A percentile compares a stretch with the other conserved stretches of the same genome.
Evolutionary conservation across 2,888 invertebrate species (phyloP).

Genomic region (Ptilodon capucinus): DNA sequence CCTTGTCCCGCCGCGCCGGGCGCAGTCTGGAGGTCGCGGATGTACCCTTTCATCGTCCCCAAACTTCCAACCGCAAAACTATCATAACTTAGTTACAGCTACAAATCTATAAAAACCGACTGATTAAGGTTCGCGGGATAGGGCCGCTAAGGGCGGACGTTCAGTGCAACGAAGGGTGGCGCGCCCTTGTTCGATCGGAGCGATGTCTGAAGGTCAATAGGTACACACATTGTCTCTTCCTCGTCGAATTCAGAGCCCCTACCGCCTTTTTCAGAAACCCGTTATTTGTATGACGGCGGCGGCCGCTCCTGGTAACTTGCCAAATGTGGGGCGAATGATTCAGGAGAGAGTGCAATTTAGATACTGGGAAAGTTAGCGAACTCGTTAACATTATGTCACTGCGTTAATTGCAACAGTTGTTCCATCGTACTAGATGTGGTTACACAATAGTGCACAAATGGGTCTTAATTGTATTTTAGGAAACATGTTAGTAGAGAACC

Average conservation of each 20-base stretch:
- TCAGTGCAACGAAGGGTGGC: slow-evolving; percentile 33
- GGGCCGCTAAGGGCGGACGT: slow-evolving; percentile 24
- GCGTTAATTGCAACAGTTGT: background rate
- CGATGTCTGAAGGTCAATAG: slow-evolving; percentile 37
- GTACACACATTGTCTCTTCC: slow-evolving; percentile 25
- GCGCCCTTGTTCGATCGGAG: slow-evolving; percentile 21
- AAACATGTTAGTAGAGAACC: too few species aligned
- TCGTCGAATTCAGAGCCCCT: slow-evolving; percentile 16
- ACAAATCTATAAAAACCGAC: slow-evolving; percentile 16
- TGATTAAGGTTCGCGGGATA: slow-evolving; percentile 14
- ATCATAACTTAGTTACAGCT: slow-evolving; percentile 32
- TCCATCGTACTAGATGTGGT: background rate
- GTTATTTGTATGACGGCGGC: slow-evolving; percentile 7
- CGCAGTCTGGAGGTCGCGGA: slow-evolving; percentile 78
- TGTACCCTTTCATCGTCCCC: slow-evolving; percentile 62
- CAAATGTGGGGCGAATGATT: slow-evolving; percentile 14
- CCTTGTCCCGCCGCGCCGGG: slow-evolving; percentile 63
- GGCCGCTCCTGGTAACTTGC: slow-evolving; percentile 20
- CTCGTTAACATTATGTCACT: background rate
- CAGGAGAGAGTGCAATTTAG: background rate
- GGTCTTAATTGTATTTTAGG: too few species aligned
- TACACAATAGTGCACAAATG: background rate
- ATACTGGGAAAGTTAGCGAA: background rate
- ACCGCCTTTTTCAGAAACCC: slow-evolving; percentile 17
- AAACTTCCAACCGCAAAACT: slow-evolving; percentile 32